Percentiles rank a stretch among this genome's conserved stretches.
Evolutionary conservation across 2,888 invertebrate genomes (phyloP).

Genomic region (Acrobeloides nanus): DNA sequence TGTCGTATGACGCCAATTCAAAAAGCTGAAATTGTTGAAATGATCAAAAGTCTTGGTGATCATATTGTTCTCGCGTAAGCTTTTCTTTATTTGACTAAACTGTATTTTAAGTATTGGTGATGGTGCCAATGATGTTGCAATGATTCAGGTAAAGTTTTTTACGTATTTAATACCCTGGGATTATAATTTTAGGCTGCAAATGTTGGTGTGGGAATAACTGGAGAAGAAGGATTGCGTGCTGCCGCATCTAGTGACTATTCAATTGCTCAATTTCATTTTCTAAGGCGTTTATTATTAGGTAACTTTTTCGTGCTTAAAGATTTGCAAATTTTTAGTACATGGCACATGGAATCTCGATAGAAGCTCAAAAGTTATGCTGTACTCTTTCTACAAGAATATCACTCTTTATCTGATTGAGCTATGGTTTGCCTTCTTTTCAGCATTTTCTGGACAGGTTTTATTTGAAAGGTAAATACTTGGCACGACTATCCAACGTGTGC

Average conservation of each 20-base stretch:
- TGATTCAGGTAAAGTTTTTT: too few relatives aligned
- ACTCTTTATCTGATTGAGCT: conserved; percentile 93
- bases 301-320: too few relatives aligned
- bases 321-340: conserved; percentile 59
- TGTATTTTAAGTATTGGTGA: too few relatives aligned
- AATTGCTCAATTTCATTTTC: conserved; percentile 16
- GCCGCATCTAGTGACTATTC: conserved; percentile 65
- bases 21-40: conserved; percentile 66
- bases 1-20: conserved; percentile 85
- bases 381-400: conserved; percentile 62
- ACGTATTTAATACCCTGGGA: too few relatives aligned
- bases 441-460: conserved; percentile 96
- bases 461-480: conserved; percentile 78
- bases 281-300: conserved; percentile 3
- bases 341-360: conserved; percentile 23
- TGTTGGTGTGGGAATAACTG: conserved; percentile 91
- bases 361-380: conserved; percentile 22
- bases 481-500: too few relatives aligned
- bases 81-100: too few relatives aligned
- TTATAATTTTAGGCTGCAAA: conserved; percentile 95
- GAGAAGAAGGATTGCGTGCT: conserved; percentile 89
- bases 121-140: conserved; percentile 50
- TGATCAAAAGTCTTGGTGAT: conserved; percentile 69
- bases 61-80: conserved; percentile 94
- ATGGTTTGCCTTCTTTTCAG: conserved; percentile 69